A percentile compares a stretch with the other conserved stretches of the same genome.
phyloP scores from a whole-genome alignment of 2,888 invertebrate species.

The Reticulitermes lucifugus region DNA sequence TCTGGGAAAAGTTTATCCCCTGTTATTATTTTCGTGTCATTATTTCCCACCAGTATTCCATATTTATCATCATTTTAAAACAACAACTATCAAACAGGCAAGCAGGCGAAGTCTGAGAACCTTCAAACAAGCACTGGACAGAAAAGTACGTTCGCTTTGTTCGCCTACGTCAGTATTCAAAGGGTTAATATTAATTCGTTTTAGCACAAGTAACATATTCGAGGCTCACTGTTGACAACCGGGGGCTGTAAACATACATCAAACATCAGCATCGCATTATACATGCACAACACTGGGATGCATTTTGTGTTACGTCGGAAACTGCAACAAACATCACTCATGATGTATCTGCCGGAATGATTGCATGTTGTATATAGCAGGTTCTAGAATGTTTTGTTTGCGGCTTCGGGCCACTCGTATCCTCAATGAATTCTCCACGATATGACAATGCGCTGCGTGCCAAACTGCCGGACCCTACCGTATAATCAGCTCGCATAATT shows the following conservation, averaged over 20 bases:
- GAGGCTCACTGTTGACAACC: conserved; percentile 35
- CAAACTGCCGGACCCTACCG: conserved; percentile 40
- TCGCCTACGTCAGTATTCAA: too few relatives aligned
- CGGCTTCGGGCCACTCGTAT: conserved; percentile 15
- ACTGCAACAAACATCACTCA: conserved; percentile 39
- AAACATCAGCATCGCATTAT: conserved; percentile 44
- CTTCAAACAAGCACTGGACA: too few relatives aligned
- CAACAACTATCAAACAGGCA: too few relatives aligned
- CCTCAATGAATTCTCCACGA: conserved; percentile 46
- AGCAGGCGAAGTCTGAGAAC: too few relatives aligned
- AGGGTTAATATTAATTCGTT: conserved; percentile 39
- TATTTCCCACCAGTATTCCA: too few relatives aligned
- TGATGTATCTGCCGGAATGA: conserved; percentile 48
- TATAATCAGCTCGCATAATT: conserved; percentile 47
- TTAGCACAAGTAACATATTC: conserved; percentile 37
- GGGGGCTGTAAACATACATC: conserved; percentile 45
- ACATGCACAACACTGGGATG: conserved; percentile 36
- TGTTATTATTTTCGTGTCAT: too few relatives aligned
- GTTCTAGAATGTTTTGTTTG: conserved; percentile 41
- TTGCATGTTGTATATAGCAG: conserved; percentile 43
- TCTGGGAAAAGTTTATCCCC: too few relatives aligned
- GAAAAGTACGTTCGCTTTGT: too few relatives aligned
- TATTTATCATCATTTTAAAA: too few relatives aligned
- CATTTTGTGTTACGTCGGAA: conserved; percentile 44
- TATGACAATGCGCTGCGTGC: conserved; percentile 46